These are phyloP conservation scores for Porites australiensis DNA, from an alignment of 64 coral and sea anemone species.

Conservation along the genomic window DNA sequence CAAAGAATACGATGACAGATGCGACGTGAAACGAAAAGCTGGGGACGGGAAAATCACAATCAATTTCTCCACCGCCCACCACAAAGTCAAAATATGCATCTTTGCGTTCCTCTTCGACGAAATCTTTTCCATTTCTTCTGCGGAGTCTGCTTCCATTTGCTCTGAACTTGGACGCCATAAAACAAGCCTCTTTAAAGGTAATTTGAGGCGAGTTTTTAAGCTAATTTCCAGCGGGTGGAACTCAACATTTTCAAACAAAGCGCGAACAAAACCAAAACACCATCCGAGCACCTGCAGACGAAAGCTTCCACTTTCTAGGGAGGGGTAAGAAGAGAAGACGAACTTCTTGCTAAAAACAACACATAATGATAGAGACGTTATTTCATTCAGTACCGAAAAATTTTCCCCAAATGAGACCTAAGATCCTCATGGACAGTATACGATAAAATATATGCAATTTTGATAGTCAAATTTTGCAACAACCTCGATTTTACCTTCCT, in stretches of 20 bases:
- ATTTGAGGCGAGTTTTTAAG: constrained; percentile 33
- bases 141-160: constrained; percentile 25
- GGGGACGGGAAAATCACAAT: constrained; percentile 67
- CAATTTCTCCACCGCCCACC: background rate
- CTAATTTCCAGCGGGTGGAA: constrained; percentile 32
- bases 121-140: constrained; percentile 24
- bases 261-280: constrained; percentile 15
- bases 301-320: background rate
- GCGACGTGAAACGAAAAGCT: constrained; percentile 57
- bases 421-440: background rate
- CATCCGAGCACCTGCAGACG: constrained; percentile 14
- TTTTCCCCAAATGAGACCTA: background rate
- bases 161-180: constrained; percentile 46
- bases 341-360: background rate
- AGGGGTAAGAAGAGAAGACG: background rate
- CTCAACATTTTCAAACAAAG: constrained; percentile 55
- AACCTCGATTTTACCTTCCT: background rate
- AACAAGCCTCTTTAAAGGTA: constrained; percentile 17
- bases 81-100: background rate
- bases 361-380: background rate
- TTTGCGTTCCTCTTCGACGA: constrained; percentile 30
- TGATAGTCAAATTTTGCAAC: background rate
- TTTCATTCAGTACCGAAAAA: too few relatives aligned
- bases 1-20: constrained; percentile 60
- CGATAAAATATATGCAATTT: background rate